Percentiles rank a stretch among this genome's conserved stretches.
Conservation (phyloP, 2,113 vertebrate genomes). For the Genyomyrus donnyi region DNA sequence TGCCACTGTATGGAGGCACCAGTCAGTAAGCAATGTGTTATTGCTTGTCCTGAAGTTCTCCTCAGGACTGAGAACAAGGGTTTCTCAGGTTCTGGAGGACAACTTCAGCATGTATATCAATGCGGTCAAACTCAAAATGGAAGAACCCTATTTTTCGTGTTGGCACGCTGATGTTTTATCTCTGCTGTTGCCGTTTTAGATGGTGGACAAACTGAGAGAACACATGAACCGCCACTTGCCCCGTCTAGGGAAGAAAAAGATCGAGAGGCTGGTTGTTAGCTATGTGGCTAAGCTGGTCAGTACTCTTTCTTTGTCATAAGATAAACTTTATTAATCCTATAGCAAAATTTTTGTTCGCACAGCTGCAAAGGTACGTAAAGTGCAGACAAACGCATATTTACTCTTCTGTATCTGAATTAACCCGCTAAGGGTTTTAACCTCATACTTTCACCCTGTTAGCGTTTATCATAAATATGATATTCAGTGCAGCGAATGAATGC, state of each 20-base stretch:
- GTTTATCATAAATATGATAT: neutral
- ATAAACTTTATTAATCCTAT: neutral
- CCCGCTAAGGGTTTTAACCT: neutral
- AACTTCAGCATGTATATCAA: neutral
- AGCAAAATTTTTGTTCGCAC: neutral
- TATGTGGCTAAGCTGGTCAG: constrained; percentile 68
- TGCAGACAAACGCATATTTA: neutral
- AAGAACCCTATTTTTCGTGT: neutral
- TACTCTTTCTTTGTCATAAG: constrained; percentile 12
- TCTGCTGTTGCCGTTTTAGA: constrained; percentile 52
- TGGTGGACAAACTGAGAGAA: constrained; percentile 81
- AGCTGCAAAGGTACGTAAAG: neutral
- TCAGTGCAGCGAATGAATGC: neutral
- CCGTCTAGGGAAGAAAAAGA: constrained; percentile 80
- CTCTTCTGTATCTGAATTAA: neutral
- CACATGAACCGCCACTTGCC: constrained; percentile 78
- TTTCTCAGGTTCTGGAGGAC: neutral
- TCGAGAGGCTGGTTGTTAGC: constrained; percentile 76
- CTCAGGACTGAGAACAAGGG: neutral
- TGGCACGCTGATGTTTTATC: neutral
- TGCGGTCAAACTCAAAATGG: neutral
- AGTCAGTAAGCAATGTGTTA: neutral
- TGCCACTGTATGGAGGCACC: neutral
- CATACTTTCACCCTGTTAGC: neutral
- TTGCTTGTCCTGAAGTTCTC: neutral